phyloP scores from a whole-genome alignment of 2,888 invertebrate species.

The Xylocampa areola region DNA sequence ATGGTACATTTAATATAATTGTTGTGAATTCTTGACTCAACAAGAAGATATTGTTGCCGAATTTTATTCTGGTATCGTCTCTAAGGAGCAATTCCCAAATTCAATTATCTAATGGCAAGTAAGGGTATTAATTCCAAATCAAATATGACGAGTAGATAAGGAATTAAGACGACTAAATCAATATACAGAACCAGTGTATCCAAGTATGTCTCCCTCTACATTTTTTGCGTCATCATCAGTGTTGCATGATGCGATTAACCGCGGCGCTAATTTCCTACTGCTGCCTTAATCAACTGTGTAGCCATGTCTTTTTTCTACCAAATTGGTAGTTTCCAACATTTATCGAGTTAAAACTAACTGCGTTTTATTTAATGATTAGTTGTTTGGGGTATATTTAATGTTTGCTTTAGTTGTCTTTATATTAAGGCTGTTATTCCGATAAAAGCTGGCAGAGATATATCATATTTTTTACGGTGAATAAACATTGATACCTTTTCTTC shows the following conservation, averaged over 20 bases:
- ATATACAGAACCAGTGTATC: slow-evolving; percentile 50
- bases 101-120: too few relatives aligned
- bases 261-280: slow-evolving; percentile 62
- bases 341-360: slow-evolving; percentile 51
- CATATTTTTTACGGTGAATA: too few relatives aligned
- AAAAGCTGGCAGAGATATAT: too few relatives aligned
- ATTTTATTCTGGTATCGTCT: too few relatives aligned
- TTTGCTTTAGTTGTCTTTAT: slow-evolving; percentile 22
- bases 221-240: slow-evolving; percentile 56
- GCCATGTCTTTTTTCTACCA: slow-evolving; percentile 57
- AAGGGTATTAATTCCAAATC: slow-evolving; percentile 1
- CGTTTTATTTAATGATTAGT: slow-evolving; percentile 25
- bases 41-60: too few relatives aligned
- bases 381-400: slow-evolving; percentile 15
- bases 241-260: slow-evolving; percentile 63
- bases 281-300: slow-evolving; percentile 58
- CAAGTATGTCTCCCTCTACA: slow-evolving; percentile 22
- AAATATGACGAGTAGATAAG: too few relatives aligned
- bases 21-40: too few relatives aligned
- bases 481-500: too few relatives aligned
- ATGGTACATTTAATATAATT: too few relatives aligned
- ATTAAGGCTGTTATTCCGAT: slow-evolving; percentile 14
- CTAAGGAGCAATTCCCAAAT: too few relatives aligned
- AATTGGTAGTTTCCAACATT: slow-evolving; percentile 59
- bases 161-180: background rate